Base-by-base conservation (phyloP, 1,140 invertebrate genomes). In the Papilio aristodemus region DNA sequence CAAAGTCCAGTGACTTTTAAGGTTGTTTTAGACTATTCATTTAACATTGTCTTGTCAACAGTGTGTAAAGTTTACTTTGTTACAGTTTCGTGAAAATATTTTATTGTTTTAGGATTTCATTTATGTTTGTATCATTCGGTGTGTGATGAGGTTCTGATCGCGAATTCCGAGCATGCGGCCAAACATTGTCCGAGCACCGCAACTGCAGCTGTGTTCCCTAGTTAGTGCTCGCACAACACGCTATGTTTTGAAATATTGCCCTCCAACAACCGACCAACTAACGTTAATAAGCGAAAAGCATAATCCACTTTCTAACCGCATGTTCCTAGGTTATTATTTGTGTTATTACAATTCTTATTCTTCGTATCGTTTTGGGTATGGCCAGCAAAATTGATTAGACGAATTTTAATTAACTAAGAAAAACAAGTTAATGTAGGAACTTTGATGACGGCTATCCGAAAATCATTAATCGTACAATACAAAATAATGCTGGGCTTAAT, bases 161-260 rank as follows among this genome's bases (percentile, higher is more conserved):
- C 64, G 83, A 80, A 86, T 84, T 81, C 86, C 72, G 71, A 59
- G 76, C 85, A 85, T 83, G 75, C 76, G 75, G 74, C 79, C 81
- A 83, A 85, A 89, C 85, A 89, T 86, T 86, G 87, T 86, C 80
- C 74, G 74, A 79, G 77, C 82, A 84, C 85, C 84, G 71, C 87
- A 85, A 75, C 80, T 81, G 81, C 85, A 86, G 84, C 83, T 89
- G 87, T 76, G 84, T 77, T 79, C 83, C 70, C 80, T 81, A 82
- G 83, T 87, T 90, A 87, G 79, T 84, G 83, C 77, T 77, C 80
- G 71, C 76, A 84, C 78, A 74, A 79, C 75, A 83, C 73, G 76
- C 77, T 78, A 74, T 73, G 77, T 74, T 74, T 72, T 85, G 77
- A 85, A 85, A 83, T 85, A 86, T 85, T 75, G 76, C 75, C 71